phyloP scores from a whole-genome alignment of 2,888 invertebrate genomes.

The Dryocosmus kuriphilus region DNA sequence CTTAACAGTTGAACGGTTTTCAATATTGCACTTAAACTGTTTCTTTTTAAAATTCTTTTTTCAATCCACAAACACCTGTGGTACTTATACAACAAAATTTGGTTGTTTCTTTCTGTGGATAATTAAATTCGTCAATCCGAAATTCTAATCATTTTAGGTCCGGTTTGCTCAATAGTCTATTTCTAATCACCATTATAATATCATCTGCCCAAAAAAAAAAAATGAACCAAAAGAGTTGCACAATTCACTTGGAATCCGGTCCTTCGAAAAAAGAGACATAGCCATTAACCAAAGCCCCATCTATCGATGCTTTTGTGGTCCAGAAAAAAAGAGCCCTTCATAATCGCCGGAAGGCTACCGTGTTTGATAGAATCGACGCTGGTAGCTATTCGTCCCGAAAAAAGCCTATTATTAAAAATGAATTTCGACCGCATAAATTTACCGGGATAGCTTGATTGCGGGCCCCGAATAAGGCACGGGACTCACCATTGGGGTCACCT shows the following conservation, averaged over 20 bases:
- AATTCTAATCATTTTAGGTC: no score
- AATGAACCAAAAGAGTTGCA: neutral
- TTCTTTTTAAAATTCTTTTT: no score
- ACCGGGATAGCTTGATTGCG: conserved; percentile 48
- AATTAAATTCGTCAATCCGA: no score
- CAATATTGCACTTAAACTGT: no score
- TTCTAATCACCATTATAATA: no score
- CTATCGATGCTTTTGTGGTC: neutral
- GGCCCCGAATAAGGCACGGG: conserved; percentile 35
- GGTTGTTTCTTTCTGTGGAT: no score
- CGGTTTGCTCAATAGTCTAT: no score
- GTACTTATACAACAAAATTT: no score
- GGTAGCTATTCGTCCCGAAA: conserved; percentile 45
- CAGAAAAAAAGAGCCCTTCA: conserved; percentile 1
- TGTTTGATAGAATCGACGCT: conserved; percentile 32
- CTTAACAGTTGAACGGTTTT: no score
- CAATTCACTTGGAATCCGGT: neutral
- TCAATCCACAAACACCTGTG: no score
- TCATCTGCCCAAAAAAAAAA: neutral
- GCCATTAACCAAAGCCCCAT: neutral
- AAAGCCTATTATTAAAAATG: conserved; percentile 48
- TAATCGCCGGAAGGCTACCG: conserved; percentile 24
- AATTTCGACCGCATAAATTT: conserved; percentile 48
- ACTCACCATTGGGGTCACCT: conserved; percentile 1
- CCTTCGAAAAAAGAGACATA: neutral